Conservation (phyloP, 2,113 vertebrate species). For the Paramormyrops kingsleyae region DNA sequence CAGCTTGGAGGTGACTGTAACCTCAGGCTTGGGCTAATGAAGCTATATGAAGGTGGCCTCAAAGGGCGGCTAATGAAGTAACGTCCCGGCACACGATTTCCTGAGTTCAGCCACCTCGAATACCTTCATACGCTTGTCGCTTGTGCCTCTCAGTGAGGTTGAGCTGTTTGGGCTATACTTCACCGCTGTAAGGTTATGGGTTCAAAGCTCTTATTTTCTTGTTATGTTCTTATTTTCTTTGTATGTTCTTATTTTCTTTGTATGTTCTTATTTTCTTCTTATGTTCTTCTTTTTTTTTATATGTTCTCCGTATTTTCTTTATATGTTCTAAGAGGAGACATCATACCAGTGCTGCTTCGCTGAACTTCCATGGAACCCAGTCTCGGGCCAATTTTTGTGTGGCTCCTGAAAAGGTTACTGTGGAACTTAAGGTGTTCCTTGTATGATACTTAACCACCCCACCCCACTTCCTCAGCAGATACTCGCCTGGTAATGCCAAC, state of each 20-base stretch:
- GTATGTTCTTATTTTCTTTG: neutral
- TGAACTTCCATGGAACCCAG: neutral
- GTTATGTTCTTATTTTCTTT: too few species aligned
- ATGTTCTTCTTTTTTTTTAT: neutral
- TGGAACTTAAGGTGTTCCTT: neutral
- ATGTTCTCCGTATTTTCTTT: neutral
- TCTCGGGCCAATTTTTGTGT: neutral
- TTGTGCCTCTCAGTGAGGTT: neutral
- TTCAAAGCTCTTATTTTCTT: neutral
- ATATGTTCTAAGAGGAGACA: neutral
- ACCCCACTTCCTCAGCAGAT: conserved; percentile 25
- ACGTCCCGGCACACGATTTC: neutral
- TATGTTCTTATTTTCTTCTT: neutral
- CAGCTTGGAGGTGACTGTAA: neutral
- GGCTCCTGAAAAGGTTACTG: neutral
- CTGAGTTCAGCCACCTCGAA: neutral
- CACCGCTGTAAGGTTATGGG: neutral
- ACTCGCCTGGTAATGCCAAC: neutral
- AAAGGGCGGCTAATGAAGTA: neutral
- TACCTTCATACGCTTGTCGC: neutral
- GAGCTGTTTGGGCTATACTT: neutral
- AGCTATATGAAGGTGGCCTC: neutral
- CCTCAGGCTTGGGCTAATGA: neutral
- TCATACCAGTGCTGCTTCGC: neutral
- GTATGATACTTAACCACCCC: neutral